Base-by-base conservation (phyloP, 2,113 vertebrate species). In the Suricata suricatta region DNA sequence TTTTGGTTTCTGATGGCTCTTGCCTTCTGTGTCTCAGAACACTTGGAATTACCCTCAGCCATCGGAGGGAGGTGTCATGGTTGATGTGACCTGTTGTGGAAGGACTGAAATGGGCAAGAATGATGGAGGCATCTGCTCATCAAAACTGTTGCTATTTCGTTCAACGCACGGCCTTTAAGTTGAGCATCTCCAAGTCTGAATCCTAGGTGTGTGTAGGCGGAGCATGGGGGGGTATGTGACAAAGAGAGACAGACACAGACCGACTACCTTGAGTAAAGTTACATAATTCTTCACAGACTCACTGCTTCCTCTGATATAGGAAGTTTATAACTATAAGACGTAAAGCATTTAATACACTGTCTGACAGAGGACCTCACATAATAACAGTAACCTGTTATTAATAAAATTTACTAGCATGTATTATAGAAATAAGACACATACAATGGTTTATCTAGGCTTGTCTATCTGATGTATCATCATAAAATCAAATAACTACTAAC, bases 251-350 rank as follows among this genome's bases (percentile, higher is more conserved):
- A 76, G 72, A 50, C 2, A 50, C 8, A 14, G 7, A 50, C 9
- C 19, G 41, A 77, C 10, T 7, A 84, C 19, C 44, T 66, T 93
- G 41, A 16, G 23, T 81, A 84, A 86, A 94, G 41, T 95, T 88
- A 93, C 57, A 88, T 93, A 96, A 80, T 88, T 93, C 87, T 91
- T 92, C 21, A 92, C 47, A 88, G 21, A 35, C 38, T 93, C 50
- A 15, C 31, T 74, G 87, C 66, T 95, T 95, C 33, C 77, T 95
- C 69, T 89, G 25, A 88, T 52, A 54, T 8, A 54, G 47, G 16
- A 5, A 76, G 11, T 71, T 88, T 83, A 64, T 72, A 84, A 50
- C 25, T 90, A 52, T 64, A 81, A 91, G 82, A 91, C 33, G 2
- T 71, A 95, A 92, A 81, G n/a, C 50, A 92, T 83, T 52, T 92